These are phyloP conservation scores for Styela clava DNA, from an alignment of 23 tunicate species.

Conservation along the genomic window DNA sequence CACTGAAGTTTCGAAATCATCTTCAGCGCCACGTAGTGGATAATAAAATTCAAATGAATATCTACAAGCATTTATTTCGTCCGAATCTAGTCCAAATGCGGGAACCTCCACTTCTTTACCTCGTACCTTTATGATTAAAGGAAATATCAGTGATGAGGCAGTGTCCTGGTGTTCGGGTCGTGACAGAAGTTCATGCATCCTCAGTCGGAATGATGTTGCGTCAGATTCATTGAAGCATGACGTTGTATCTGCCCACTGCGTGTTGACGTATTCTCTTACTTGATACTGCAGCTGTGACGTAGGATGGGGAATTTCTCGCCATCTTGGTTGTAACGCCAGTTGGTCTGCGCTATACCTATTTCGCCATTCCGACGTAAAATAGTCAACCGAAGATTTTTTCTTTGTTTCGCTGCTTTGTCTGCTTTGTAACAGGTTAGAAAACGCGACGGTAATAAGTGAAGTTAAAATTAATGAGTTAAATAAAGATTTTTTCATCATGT, in stretches of 20 bases:
- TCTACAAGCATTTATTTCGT: neutral
- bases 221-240: conserved; percentile 1
- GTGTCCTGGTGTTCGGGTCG: neutral
- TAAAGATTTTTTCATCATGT: no score
- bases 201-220: neutral
- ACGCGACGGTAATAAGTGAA: no score
- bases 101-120: neutral
- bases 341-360: neutral
- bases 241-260: conserved; percentile 4
- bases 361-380: neutral
- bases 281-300: neutral
- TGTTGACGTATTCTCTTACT: neutral
- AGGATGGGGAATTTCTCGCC: neutral
- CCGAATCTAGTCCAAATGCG: neutral
- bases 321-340: neutral
- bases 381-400: no score
- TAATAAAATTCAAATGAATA: conserved; percentile 3
- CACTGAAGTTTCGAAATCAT: neutral
- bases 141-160: neutral
- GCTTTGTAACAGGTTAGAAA: no score
- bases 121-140: neutral
- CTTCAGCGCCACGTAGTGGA: neutral
- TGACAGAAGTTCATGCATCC: neutral
- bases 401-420: no score
- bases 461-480: no score